These are phyloP conservation scores for Exephanes ischioxanthus DNA, from an alignment of 2,888 invertebrate species.

Conservation along the genomic window DNA sequence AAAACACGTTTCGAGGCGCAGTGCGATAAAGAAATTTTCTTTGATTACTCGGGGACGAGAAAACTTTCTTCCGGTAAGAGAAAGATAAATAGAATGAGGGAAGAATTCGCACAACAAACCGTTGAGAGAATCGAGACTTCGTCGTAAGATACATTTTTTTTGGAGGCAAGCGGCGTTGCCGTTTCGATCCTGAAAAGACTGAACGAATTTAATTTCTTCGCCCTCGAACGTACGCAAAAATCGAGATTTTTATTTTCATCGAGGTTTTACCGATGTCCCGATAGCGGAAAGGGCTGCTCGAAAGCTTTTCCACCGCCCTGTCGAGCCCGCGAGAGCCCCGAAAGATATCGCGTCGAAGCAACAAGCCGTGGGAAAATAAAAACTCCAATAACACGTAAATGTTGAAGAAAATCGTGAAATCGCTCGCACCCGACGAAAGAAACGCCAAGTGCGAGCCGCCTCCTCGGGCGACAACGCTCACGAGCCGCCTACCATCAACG, in stretches of 20 bases:
- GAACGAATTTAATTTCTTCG: slow-evolving; percentile 1
- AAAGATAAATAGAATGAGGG: neutral
- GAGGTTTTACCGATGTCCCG: slow-evolving; percentile 74
- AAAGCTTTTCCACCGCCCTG: neutral
- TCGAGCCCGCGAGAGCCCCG: neutral
- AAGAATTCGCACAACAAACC: neutral
- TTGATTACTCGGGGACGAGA: neutral
- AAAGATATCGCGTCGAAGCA: slow-evolving; percentile 4
- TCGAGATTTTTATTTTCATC: neutral
- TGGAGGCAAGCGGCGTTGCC: neutral
- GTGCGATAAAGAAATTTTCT: neutral
- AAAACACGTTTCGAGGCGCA: neutral
- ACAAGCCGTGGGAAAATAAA: slow-evolving; percentile 19
- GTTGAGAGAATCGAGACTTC: neutral
- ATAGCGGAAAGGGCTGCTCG: slow-evolving; percentile 73
- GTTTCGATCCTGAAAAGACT: slow-evolving; percentile 1
- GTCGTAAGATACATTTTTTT: neutral
- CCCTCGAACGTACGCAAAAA: neutral
- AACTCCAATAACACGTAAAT: slow-evolving; percentile 67
- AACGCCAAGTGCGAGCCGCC: slow-evolving; percentile 36
- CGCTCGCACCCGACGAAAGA: slow-evolving; percentile 55
- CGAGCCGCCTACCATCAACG: slow-evolving; percentile 14
- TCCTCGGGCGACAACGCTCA: slow-evolving; percentile 24
- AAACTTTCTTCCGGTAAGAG: neutral
- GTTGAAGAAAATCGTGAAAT: slow-evolving; percentile 66